Evolutionary conservation across 37 sponge, comb jelly and placozoan genomes (phyloP), one percentile per base, ranked within the genome.

Genomic region (Axinella damicornis): DNA sequence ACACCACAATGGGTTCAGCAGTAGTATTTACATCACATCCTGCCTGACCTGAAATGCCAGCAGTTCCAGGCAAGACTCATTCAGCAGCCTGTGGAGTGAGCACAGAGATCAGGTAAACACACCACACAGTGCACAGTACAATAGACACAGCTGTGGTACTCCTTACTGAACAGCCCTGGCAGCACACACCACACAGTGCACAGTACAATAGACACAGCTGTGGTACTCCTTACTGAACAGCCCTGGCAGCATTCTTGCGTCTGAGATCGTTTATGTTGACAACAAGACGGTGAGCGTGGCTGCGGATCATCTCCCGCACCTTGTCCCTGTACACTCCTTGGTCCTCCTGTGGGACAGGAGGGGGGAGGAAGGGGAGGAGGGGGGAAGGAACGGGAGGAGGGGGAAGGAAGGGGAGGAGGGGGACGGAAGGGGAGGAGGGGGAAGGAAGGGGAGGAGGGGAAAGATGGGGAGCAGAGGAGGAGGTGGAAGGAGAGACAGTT

Each of bases 181-280:
- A 19, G 91, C 76, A n/a, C n/a, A n/a, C n/a, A n/a, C n/a, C n/a
- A n/a, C n/a, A n/a, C n/a, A n/a, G n/a, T n/a, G n/a, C n/a, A n/a
- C n/a, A n/a, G n/a, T n/a, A n/a, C n/a, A n/a, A 73, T 27, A 52
- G 54, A 21, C 14, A 40, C 2, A 14, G 34, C 35, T 34, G 31
- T 58, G 37, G n/a, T n/a, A 21, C 87, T n/a, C n/a, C n/a, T 68
- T 54, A 96, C 96, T 52, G 80, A 0, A 59, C 67, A 28, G 88
- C 91, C 57, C 96, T 75, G 28, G 53, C 83, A 19, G 91, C 76
- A 38, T 86, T 90, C 57, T 88, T 86, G 64, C 81, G 90, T 37
- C 98, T 61, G 28, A 98, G 85, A 69, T 96, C 93, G 41, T 98
- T 96, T 39, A 98, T 80, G 88, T 96, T 93, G 65, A 98, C 91